Evolutionary conservation across 2,888 invertebrate genomes (phyloP), one percentile per base, ranked within the genome.

Genomic region (Crematogaster levior): DNA sequence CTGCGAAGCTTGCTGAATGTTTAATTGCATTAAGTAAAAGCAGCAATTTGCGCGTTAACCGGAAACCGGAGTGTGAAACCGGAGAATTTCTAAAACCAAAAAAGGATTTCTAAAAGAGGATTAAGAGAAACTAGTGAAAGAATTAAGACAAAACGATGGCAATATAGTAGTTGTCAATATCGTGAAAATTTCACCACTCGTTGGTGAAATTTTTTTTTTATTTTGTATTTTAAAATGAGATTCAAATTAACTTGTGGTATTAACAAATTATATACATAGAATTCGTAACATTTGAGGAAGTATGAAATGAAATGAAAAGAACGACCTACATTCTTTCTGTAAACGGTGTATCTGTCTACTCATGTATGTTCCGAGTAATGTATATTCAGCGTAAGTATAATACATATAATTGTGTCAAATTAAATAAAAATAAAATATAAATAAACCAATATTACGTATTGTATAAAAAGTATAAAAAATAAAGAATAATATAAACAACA

Each of bases 291-390:
- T 75, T 81, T 73, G 81, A 58, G 80, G 63, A 87, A 79, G 66
- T 79, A 66, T 84, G 81, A n/a, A n/a, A n/a, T n/a, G n/a, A n/a
- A 88, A 88, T 85, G 87, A 85, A 79, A 74, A 65, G 51, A 51
- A 82, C 53, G 63, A 80, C 46, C 68, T 48, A 24, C 58, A 43
- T 58, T 85, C 10, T 21, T 58, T n/a, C n/a, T 1, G 40, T 48
- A 58, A 58, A 43, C 37, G n/a, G 9, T 34, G 51, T 12, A 10
- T 21, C 72, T 73, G 51, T 63, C 1, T 60, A 24, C 7, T 37
- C 60, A n/a, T n/a, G n/a, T n/a, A 37, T 66, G 12, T 43, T 46
- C 27, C 27, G 24, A 63, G 7, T 43, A 27, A 37, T 30, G 9
- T 30, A 58, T 15, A 58, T 48, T 60, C n/a, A 6, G 48, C 82